phyloP scores from a whole-genome alignment of 2,888 invertebrate species.

The Acleris literana region DNA sequence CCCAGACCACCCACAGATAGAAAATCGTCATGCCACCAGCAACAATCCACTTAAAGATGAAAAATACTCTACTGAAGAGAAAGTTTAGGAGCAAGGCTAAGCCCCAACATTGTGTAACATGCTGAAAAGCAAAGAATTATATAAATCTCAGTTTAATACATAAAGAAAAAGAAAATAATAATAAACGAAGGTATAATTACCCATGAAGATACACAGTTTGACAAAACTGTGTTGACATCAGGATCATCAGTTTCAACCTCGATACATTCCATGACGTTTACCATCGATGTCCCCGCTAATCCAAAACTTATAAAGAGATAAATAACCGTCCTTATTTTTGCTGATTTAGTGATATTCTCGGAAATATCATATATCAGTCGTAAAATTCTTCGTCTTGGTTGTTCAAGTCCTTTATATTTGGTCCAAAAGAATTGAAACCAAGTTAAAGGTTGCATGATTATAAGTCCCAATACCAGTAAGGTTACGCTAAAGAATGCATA shows the following conservation, averaged over 20 bases:
- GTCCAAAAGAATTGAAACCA: constrained; percentile 91
- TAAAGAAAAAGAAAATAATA: constrained; percentile 2
- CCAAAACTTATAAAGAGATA: constrained; percentile 87
- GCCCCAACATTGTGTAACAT: constrained; percentile 88
- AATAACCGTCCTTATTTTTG: constrained; percentile 84
- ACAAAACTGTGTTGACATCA: constrained; percentile 55
- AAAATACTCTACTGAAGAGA: constrained; percentile 93
- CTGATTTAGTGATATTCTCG: constrained; percentile 84
- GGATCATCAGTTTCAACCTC: constrained; percentile 55
- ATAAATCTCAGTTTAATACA: constrained; percentile 16
- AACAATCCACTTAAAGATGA: constrained; percentile 90
- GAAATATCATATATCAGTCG: constrained; percentile 85
- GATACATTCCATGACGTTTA: constrained; percentile 83
- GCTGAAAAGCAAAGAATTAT: constrained; percentile 80
- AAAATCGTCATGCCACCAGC: constrained; percentile 85
- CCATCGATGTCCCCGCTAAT: constrained; percentile 85
- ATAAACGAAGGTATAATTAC: constrained; percentile 54
- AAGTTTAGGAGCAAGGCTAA: constrained; percentile 88
- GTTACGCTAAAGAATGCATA: constrained; percentile 60
- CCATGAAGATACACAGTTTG: constrained; percentile 80
- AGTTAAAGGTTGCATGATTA: constrained; percentile 86
- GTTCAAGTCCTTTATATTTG: constrained; percentile 74
- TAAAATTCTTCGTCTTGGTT: constrained; percentile 81
- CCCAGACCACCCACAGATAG: constrained; percentile 88
- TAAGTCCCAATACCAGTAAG: constrained; percentile 52